phyloP scores from a whole-genome alignment of 2,797 vertebrate species.

The Prionace glauca region DNA sequence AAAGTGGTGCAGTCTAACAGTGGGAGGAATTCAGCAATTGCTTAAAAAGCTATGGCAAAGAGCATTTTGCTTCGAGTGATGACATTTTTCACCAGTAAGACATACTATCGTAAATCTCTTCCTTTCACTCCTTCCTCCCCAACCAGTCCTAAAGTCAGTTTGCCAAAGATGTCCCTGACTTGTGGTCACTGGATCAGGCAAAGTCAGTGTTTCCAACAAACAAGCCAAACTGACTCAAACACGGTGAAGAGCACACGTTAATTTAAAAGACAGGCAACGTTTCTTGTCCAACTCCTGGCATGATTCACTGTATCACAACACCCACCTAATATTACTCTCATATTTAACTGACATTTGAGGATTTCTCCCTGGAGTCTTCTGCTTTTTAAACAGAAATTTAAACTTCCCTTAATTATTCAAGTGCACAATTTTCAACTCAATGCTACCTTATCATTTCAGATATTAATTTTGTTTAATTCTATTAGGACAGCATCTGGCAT shows the following conservation, averaged over 20 bases:
- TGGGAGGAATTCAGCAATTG: neutral
- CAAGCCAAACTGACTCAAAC: neutral
- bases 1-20: neutral
- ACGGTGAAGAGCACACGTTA: neutral
- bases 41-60: neutral
- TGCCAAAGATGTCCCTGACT: neutral
- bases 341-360: neutral
- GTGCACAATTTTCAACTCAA: neutral
- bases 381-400: neutral
- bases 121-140: neutral
- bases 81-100: neutral
- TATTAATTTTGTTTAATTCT: neutral
- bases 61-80: neutral
- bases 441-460: neutral
- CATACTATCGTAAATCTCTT: neutral
- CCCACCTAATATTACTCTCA: neutral
- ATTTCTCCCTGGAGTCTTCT: neutral
- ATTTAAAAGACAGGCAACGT: neutral
- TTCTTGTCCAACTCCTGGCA: neutral
- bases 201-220: neutral
- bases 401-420: neutral
- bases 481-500: neutral
- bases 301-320: neutral
- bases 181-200: neutral
- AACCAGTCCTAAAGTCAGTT: neutral